Evolutionary conservation across 2,113 vertebrate genomes (phyloP), one percentile per base, ranked within the genome.

Genomic region (Ammodytes marinus): DNA sequence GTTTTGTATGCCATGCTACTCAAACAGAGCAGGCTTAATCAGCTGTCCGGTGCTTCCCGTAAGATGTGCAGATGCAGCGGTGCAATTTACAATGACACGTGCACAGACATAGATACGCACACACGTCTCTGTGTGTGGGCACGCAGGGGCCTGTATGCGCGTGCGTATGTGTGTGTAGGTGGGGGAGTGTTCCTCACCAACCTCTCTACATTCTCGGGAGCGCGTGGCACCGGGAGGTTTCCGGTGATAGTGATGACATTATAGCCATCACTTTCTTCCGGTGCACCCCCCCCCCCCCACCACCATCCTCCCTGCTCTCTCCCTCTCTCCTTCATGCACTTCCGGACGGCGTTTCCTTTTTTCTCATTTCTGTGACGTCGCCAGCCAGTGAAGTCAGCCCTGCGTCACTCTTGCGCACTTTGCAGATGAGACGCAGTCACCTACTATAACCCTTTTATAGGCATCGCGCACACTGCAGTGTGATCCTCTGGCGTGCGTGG

Each of bases 391-490:
- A 95, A 90, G 93, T 94, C 92, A 91, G 79, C 76, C 80, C 79
- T 94, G 94, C 95, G 94, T 95, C 95, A 95, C 80, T 92, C 91
- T 93, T 95, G 94, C 94, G 94, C 95, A 95, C 92, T 91, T 93
- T 94, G 94, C 94, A 89, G 94, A 94, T 91, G 88, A 93, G 91
- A 83, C 90, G 92, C 91, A 93, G 89, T 93, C 91, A 91, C 91
- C 92, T 92, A 93, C 93, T 91, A 90, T 90, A 94, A 92, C 89
- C 92, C 91, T 89, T 89, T 93, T 94, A 94, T 90, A 94, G 92
- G 90, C 88, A 94, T 88, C 80, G 83, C 85, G 77, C 88, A 65
- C 80, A 87, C 89, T 72, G 93, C 93, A 84, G 89, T 83, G 71
- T 90, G 87, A 85, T 79, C 69, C 59, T 82, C 69, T 6, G 52